These are phyloP conservation scores for Gryllus longicercus DNA, from an alignment of 2,888 invertebrate species.

Conservation along the genomic window DNA sequence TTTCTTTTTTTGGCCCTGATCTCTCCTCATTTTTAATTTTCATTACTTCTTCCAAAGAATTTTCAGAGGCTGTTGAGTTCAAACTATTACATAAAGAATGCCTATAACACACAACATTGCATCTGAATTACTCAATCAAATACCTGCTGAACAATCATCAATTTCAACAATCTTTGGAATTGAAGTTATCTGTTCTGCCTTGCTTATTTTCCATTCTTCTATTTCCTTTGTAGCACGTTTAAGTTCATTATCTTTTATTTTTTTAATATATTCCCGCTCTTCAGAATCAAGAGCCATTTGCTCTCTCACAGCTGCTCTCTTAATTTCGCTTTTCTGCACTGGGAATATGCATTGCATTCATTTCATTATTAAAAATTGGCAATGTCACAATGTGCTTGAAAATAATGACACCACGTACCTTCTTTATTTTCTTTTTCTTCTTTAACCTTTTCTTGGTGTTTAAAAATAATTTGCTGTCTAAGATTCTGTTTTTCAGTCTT, in stretches of 20 bases:
- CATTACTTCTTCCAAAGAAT: no score
- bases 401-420: constrained; percentile 39
- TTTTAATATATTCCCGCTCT: constrained; percentile 60
- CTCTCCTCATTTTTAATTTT: no score
- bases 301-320: constrained; percentile 57
- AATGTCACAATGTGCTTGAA: neutral
- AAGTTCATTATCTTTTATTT: constrained; percentile 59
- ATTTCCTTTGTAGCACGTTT: constrained; percentile 63
- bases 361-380: neutral
- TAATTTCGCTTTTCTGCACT: constrained; percentile 54
- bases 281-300: constrained; percentile 59
- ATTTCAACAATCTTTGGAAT: neutral
- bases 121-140: neutral
- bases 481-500: constrained; percentile 57
- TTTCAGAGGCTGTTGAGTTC: no score
- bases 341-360: constrained; percentile 33
- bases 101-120: no score
- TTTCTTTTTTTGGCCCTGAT: neutral
- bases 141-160: neutral
- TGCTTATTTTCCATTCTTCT: constrained; percentile 57
- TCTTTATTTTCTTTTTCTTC: constrained; percentile 44
- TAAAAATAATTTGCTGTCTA: constrained; percentile 57
- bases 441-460: constrained; percentile 55
- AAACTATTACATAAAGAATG: no score
- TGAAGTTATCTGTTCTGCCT: neutral